Base-by-base conservation (phyloP, 2,113 vertebrate genomes). In the Peromyscus polionotus region DNA sequence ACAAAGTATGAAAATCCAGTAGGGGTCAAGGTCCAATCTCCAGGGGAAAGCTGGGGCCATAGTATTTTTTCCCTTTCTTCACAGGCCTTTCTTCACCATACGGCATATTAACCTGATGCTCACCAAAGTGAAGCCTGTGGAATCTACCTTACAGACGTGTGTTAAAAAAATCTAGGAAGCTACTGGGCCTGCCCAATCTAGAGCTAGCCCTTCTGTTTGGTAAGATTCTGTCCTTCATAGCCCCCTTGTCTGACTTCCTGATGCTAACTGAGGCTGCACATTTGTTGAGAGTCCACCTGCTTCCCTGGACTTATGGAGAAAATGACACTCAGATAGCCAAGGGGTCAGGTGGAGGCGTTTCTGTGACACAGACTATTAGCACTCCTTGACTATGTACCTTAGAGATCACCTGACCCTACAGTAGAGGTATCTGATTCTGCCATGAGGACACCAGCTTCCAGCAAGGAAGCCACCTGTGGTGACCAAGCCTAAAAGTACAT, bases 71-170 rank as follows among this genome's bases (percentile, higher is more conserved):
- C 1, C 22, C 22, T 63, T 68, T 2, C 11, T 4, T 54, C 31
- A 2, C 10, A 33, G 1, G 45, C 7, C 4, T 72, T 72, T 93
- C 1, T 22, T 36, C 12, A n/a, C 3, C 19, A 48, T 24, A 48
- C 1, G 36, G 33, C 4, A 24, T 16, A 5, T 20, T 67, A 14
- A 14, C 7, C 13, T 3, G 1, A 14, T 51, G n/a, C 7, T 70
- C 24, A 59, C 5, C 24, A 26, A 48, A 31, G 5, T 2, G 0
- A 11, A 76, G 3, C 13, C 17, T 51, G 10, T 1, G 24, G 1
- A 2, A 0, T 86, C 9, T 51, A n/a, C 3, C 72, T 63, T 67
- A 45, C 7, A 65, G n/a, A 68, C 57, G 11, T 31, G 24, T 39
- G 19, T 28, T 68, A 20, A 68, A 28, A 67, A 51, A 51, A 51